These are phyloP conservation scores for Lamellibrachia luymesi DNA, from an alignment of 1,140 invertebrate species.

Conservation along the genomic window DNA sequence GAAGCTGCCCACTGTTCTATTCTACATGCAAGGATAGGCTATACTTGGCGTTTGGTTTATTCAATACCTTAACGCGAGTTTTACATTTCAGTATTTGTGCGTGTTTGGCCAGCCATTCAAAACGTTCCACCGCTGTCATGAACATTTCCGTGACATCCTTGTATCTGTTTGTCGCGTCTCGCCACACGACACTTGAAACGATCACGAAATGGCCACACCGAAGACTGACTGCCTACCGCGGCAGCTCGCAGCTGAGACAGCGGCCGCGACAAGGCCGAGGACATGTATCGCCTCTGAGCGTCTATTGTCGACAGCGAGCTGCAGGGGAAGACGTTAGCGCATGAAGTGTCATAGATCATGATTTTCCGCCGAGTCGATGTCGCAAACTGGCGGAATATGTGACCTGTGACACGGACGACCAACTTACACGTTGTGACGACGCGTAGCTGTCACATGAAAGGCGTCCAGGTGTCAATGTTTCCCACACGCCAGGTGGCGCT, in stretches of 20 bases:
- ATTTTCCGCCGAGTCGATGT: neutral
- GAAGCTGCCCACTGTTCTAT: no score
- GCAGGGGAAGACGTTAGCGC: neutral
- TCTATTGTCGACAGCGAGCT: neutral
- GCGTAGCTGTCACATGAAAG: neutral
- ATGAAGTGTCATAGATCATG: neutral
- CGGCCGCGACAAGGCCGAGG: neutral
- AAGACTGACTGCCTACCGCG: neutral
- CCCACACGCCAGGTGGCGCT: neutral
- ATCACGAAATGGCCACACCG: neutral
- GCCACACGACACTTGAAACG: neutral
- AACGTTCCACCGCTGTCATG: neutral
- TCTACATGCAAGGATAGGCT: no score
- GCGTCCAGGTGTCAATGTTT: neutral
- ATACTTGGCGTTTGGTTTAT: no score
- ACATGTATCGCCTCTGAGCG: neutral
- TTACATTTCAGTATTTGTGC: no score
- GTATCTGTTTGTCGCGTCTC: neutral
- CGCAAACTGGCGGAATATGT: neutral
- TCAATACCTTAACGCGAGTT: no score
- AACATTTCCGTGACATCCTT: neutral
- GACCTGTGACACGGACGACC: neutral
- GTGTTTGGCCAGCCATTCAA: neutral
- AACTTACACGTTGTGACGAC: neutral
- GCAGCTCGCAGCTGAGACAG: neutral